Evolutionary conservation across 1,140 invertebrate genomes (phyloP).

Genomic region (Paraescarpia echinospica): DNA sequence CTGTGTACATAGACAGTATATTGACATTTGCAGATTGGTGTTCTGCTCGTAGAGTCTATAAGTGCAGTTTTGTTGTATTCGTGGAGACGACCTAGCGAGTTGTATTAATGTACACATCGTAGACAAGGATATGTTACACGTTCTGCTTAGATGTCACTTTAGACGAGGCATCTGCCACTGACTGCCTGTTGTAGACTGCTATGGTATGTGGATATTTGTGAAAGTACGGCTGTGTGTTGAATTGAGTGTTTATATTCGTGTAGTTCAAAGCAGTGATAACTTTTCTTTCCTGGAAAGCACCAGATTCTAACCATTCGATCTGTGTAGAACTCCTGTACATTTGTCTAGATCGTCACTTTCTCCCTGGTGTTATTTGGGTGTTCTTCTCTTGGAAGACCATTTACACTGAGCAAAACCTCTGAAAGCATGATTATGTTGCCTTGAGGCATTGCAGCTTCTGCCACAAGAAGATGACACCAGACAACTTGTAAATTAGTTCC

Average conservation of each 20-base stretch:
- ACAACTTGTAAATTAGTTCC: not conserved
- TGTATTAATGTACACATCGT: not conserved
- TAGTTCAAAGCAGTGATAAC: not conserved
- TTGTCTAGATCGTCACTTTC: not conserved
- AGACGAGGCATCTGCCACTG: not conserved
- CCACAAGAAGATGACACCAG: not conserved
- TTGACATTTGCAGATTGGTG: not conserved
- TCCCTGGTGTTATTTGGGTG: not conserved
- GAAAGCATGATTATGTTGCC: not conserved
- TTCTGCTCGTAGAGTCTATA: not conserved
- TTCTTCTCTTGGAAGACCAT: not conserved
- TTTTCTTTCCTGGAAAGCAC: not conserved
- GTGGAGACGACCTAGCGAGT: not conserved
- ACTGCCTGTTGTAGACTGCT: not conserved
- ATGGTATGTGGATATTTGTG: not conserved
- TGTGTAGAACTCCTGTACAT: not conserved
- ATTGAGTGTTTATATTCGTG: not conserved
- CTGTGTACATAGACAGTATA: not conserved
- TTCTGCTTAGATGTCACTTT: not conserved
- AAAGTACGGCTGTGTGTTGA: not conserved
- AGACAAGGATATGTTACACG: not conserved
- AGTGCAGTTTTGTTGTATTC: not conserved
- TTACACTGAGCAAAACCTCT: not conserved
- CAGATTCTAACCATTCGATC: not conserved
- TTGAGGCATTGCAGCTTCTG: not conserved